Evolutionary conservation across 2,113 vertebrate genomes (phyloP).

Genomic region (Choloepus hoffmanni): DNA sequence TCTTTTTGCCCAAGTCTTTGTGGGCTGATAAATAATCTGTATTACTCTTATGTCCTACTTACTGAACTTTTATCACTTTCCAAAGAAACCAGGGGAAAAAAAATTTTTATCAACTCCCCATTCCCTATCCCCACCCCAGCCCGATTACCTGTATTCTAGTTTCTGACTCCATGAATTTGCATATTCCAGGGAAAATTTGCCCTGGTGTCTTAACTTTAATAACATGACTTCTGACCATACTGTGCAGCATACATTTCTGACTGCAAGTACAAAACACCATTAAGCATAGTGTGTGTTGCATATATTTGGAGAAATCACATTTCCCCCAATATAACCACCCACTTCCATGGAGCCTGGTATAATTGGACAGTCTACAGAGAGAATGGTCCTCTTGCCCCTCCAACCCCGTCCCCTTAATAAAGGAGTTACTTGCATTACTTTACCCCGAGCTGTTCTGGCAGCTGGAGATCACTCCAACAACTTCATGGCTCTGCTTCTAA

Average conservation of each 20-base stretch:
- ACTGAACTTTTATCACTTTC: not conserved
- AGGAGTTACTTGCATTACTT: not conserved
- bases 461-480: not conserved
- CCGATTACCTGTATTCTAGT: too few species aligned
- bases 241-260: not conserved
- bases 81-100: not conserved
- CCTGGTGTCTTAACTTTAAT: conserved; percentile 3
- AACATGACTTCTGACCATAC: not conserved
- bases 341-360: not conserved
- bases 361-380: fast-evolving
- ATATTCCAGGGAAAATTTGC: not conserved
- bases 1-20: not conserved
- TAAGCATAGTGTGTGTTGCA: not conserved
- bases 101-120: too few species aligned
- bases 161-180: too few species aligned
- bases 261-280: not conserved
- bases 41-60: not conserved
- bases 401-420: not conserved
- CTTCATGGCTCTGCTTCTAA: not conserved
- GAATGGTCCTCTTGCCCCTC: not conserved
- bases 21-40: not conserved
- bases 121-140: too few species aligned
- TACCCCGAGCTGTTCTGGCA: not conserved
- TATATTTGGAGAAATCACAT: not conserved
- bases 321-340: not conserved